Base-by-base conservation (phyloP, 2,113 vertebrate species). In the Otus sunia region DNA sequence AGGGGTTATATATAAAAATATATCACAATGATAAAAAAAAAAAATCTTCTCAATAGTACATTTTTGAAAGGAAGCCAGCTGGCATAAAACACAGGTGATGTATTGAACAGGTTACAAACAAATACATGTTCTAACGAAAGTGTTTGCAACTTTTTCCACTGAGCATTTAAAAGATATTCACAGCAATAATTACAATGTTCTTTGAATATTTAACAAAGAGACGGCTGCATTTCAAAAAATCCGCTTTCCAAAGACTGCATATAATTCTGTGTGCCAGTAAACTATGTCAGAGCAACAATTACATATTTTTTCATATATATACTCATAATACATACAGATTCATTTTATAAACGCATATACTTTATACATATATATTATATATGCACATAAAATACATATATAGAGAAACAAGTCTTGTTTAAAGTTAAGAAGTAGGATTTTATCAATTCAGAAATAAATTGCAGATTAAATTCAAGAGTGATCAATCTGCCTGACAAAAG, bases 91-190 rank as follows among this genome's bases (percentile, higher is more conserved):
- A 93, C 4, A 93, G 53, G 34, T 72, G 77, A 91, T 79, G 18
- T 39, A 91, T 9, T 82, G 92, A 94, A 91, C 53, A 96, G 84
- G 96, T 94, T 91, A 96, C 63, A 93, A 95, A 93, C 77, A 95
- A 90, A 87, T 82, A 82, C 77, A 59, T 30, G 37, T 79, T 91
- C 77, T 63, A 87, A 88, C 18, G 7, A 76, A 92, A 87, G 66
- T 18, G 58, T 88, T 50, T 90, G 84, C 62, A 95, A 89, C 39
- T 76, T 94, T 90, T 95, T 94, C 86, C 91, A 91, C 59, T 59
- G 47, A 79, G 59, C 59, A 66, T 58, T 92, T 94, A 92, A 89
- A 85, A 90, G 62, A 91, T n/a, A 94, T 60, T 85, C 89, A 76
- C 71, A 92, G 71, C 55, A 89, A 71, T 79, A 96, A 87, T 87